A percentile compares a stretch with the other conserved stretches of the same genome.
phyloP scores from a whole-genome alignment of 2,113 vertebrate species.

The Sapayoa aenigma region DNA sequence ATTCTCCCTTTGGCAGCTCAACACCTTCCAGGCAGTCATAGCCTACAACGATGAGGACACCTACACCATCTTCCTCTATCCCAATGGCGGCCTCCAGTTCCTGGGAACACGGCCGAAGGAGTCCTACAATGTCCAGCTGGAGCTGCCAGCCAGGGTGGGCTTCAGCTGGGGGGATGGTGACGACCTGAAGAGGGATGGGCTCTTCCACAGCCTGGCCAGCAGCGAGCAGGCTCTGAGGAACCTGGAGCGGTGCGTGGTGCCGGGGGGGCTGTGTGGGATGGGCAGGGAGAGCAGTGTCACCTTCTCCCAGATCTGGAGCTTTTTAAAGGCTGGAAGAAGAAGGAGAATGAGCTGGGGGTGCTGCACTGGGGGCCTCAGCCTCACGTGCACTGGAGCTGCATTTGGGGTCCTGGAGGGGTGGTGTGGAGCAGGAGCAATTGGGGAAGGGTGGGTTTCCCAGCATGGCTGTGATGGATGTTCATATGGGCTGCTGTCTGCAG shows the following conservation, averaged over 20 bases:
- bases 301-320: not conserved
- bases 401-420: not conserved
- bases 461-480: accelerated
- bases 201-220: constrained; percentile 83
- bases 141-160: constrained; percentile 90
- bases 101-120: constrained; percentile 89
- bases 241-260: constrained; percentile 83
- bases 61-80: constrained; percentile 91
- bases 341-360: not conserved
- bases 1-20: constrained; percentile 72
- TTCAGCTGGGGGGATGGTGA: constrained; percentile 87
- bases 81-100: constrained; percentile 85
- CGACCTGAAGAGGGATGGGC: constrained; percentile 78
- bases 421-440: accelerated
- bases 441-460: not conserved
- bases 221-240: constrained; percentile 82
- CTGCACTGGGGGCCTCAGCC: not conserved
- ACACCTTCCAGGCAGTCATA: constrained; percentile 93
- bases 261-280: accelerated
- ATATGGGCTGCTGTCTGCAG: constrained; percentile 59
- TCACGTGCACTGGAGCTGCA: accelerated
- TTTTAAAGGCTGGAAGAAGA: not conserved
- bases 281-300: not conserved
- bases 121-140: constrained; percentile 88
- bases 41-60: constrained; percentile 83